Conservation (phyloP, 2,113 vertebrate species). For the Alouatta palliata region DNA sequence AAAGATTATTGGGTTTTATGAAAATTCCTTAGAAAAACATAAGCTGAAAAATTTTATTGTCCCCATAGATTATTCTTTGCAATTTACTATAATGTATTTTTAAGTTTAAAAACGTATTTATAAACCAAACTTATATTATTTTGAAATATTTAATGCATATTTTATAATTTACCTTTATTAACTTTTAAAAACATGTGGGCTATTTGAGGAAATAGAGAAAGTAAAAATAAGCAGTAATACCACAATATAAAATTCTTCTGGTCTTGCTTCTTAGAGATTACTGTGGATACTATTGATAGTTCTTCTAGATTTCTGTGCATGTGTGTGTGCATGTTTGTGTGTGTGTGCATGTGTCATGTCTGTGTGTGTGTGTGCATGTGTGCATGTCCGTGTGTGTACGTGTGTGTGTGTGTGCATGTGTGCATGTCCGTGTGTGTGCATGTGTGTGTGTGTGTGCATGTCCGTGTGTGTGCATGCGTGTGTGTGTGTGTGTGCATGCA, state of each 20-base stretch:
- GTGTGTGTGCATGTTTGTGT: background rate
- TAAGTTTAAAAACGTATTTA: background rate
- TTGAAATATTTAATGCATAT: background rate
- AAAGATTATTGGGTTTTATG: background rate
- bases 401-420: too few relatives aligned
- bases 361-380: too few relatives aligned
- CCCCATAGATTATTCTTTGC: background rate
- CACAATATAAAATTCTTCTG: background rate
- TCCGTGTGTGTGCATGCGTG: too few relatives aligned
- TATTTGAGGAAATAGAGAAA: background rate
- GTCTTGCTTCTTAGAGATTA: background rate
- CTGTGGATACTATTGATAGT: background rate
- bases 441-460: too few relatives aligned
- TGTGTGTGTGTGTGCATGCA: fast-evolving
- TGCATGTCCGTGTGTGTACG: too few relatives aligned
- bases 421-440: too few relatives aligned
- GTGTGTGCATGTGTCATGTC: too few relatives aligned
- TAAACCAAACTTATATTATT: background rate
- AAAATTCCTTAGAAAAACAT: background rate
- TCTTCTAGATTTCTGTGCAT: background rate
- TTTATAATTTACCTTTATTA: background rate
- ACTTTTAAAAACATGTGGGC: background rate
- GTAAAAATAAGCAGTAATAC: background rate
- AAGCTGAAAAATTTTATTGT: background rate
- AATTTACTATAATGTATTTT: background rate